Evolutionary conservation across 1,140 invertebrate genomes (phyloP), one percentile per base, ranked within the genome.

Genomic region (Triops cancriformis): DNA sequence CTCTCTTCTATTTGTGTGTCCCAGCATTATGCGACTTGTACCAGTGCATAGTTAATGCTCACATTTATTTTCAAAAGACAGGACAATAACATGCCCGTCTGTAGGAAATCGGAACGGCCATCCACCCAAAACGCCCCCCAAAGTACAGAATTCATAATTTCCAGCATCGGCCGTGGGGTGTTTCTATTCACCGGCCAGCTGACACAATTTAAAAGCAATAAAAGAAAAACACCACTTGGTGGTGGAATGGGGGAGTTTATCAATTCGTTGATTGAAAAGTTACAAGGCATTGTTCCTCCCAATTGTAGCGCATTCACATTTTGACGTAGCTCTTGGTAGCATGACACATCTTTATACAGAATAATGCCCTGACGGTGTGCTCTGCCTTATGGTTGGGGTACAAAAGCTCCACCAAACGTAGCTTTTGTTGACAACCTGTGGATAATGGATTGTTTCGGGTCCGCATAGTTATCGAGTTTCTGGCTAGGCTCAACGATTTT

Each of bases 391-490:
- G 51, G 51, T 64, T 64, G 18, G 14, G 23, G 18, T 23, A 18
- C 3, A 64, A 64, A 64, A 64, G 3, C 51, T 23, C 23, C 51
- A 64, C 51, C 31, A 23, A 64, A 64, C 51, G 51, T 64, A 14
- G 51, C 51, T 64, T 64, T 64, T 64, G 51, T 64, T 64, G 51
- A 64, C 51, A 64, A 64, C 51, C 51, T 64, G 23, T 5, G 51
- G 51, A 64, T 64, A 64, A 64, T 23, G 51, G 51, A 64, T 64
- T 64, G 51, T 64, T 64, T 64, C 51, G 14, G 18, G 51, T 3
- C n/a, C 51, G 51, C 51, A 64, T 64, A 64, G 51, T 23, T 64
- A n/a, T 64, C 51, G n/a, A 23, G 45, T 23, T 64, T 64, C 23
- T 64, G 14, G 23, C 51, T 64, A 18, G 14, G 51, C 14, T 64